A percentile compares a stretch with the other conserved stretches of the same genome.
Conservation (phyloP, 2,797 vertebrate genomes). For the Argya squamiceps region DNA sequence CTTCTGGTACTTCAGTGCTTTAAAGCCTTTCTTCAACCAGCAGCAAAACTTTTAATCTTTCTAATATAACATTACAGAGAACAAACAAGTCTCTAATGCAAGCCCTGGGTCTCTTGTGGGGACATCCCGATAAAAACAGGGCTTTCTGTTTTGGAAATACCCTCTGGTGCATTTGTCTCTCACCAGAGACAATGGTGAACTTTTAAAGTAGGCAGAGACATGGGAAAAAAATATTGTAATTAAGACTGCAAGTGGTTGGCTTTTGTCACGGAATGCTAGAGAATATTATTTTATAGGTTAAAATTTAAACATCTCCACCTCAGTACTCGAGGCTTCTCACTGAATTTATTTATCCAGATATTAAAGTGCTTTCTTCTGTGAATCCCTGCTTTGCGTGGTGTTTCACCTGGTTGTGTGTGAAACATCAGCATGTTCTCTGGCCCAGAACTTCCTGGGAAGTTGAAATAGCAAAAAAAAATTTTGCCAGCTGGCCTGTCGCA, state of each 20-base stretch:
- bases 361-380: background rate
- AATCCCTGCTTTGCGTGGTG: background rate
- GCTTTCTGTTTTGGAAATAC: conserved; percentile 70
- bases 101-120: conserved; percentile 42
- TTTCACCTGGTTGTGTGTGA: background rate
- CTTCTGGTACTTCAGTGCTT: conserved; percentile 28
- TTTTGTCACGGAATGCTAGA: conserved; percentile 17
- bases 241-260: conserved; percentile 14
- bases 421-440: background rate
- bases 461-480: background rate
- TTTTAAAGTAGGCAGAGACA: conserved; percentile 53
- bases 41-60: conserved; percentile 43
- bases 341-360: background rate
- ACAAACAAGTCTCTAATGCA: conserved; percentile 60
- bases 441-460: background rate
- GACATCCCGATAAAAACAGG: conserved; percentile 52
- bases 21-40: conserved; percentile 25
- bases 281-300: conserved; percentile 13
- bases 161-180: conserved; percentile 60
- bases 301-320: background rate
- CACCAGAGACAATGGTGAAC: conserved; percentile 49
- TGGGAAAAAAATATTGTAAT: conserved; percentile 13
- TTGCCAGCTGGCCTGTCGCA: background rate
- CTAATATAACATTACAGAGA: conserved; percentile 54
- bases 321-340: background rate